Percentiles rank a stretch among this genome's conserved stretches.
Evolutionary conservation across 2,888 invertebrate species (phyloP).

Genomic region (Luperina testacea): DNA sequence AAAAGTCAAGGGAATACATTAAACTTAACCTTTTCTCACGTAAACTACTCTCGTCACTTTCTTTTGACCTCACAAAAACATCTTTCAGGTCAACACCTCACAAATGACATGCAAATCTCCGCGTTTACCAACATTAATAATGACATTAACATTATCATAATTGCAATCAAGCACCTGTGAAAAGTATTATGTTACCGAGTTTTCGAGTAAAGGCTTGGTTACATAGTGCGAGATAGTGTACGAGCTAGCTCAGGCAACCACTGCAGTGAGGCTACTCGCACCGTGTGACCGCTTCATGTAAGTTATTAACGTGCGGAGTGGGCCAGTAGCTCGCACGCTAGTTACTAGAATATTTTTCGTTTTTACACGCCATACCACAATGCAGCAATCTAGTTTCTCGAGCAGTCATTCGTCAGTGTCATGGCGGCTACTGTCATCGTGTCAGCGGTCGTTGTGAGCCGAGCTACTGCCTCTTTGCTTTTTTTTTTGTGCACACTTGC

Average conservation of each 20-base stretch:
- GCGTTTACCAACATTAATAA: slow-evolving; percentile 66
- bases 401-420: neutral
- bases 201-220: slow-evolving; percentile 12
- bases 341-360: neutral
- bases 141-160: slow-evolving; percentile 71
- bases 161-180: slow-evolving; percentile 60
- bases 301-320: neutral
- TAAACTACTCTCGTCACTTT: slow-evolving; percentile 57
- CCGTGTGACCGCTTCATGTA: neutral
- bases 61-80: slow-evolving; percentile 49
- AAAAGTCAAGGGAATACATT: slow-evolving; percentile 47
- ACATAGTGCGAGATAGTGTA: neutral
- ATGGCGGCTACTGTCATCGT: neutral
- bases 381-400: neutral
- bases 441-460: neutral
- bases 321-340: neutral
- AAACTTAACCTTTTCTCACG: slow-evolving; percentile 57
- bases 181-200: slow-evolving; percentile 46
- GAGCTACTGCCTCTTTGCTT: neutral
- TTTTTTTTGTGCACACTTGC: neutral
- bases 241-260: neutral
- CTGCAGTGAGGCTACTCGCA: neutral
- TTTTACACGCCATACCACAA: neutral
- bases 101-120: slow-evolving; percentile 62
- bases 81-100: slow-evolving; percentile 54